These are phyloP conservation scores for Perizoma flavofasciatum DNA, from an alignment of 2,888 invertebrate genomes.

Conservation along the genomic window DNA sequence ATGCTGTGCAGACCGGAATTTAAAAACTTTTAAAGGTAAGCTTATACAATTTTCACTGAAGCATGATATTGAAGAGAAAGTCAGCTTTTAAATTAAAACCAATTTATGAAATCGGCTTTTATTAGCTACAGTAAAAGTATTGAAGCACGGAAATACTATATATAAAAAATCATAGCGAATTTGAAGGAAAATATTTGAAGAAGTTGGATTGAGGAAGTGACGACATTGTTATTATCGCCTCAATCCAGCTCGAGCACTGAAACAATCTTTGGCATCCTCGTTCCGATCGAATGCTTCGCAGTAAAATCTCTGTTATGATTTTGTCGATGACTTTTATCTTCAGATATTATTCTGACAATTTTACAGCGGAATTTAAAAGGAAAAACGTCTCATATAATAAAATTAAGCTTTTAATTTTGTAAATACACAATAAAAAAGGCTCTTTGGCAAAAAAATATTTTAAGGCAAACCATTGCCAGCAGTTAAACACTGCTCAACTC, in stretches of 20 bases:
- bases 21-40: neutral
- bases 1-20: no score
- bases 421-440: conserved; percentile 43
- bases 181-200: conserved; percentile 70
- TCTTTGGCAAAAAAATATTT: conserved; percentile 52
- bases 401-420: conserved; percentile 40
- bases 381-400: conserved; percentile 17
- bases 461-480: conserved; percentile 67
- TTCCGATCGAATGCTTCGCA: conserved; percentile 65
- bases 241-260: conserved; percentile 65
- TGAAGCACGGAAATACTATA: conserved; percentile 32
- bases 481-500: conserved; percentile 64
- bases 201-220: conserved; percentile 79
- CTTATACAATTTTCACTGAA: conserved; percentile 11
- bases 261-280: conserved; percentile 71
- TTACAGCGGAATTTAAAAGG: conserved; percentile 36
- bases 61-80: conserved; percentile 14
- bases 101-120: conserved; percentile 26
- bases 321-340: conserved; percentile 60
- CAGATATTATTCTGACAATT: conserved; percentile 56
- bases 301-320: conserved; percentile 74
- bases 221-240: conserved; percentile 80
- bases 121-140: conserved; percentile 32
- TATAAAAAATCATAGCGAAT: conserved; percentile 68
- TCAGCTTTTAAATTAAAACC: neutral